Evolutionary conservation across 2,888 invertebrate species (phyloP).

Genomic region (Xestoiulus laeticollis): DNA sequence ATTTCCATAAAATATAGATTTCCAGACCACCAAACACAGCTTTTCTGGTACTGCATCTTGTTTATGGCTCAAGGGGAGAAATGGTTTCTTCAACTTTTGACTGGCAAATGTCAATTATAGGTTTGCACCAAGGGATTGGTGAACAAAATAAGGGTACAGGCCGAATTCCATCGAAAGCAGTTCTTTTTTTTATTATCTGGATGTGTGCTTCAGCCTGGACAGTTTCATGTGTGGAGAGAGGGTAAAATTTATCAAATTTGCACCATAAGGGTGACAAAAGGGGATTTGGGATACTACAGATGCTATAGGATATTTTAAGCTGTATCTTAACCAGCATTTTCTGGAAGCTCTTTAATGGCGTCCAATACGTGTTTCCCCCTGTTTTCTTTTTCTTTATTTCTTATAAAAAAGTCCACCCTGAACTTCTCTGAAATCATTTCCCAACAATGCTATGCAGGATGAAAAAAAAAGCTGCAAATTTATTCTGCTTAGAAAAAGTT

Average conservation of each 20-base stretch:
- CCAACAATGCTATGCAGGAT: background rate
- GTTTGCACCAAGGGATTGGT: background rate
- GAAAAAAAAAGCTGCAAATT: conserved; percentile 7
- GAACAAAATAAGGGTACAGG: background rate
- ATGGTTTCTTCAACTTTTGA: conserved; percentile 16
- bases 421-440: conserved; percentile 24
- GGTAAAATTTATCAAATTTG: conserved; percentile 30
- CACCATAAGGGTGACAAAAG: background rate
- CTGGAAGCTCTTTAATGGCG: background rate
- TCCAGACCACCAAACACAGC: background rate
- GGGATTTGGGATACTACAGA: background rate
- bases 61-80: background rate
- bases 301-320: background rate
- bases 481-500: background rate
- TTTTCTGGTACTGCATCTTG: background rate
- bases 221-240: background rate
- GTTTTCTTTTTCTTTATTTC: conserved; percentile 8
- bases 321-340: background rate
- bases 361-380: background rate
- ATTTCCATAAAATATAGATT: conserved; percentile 6
- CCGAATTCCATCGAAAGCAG: background rate
- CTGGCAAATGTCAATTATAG: conserved; percentile 35
- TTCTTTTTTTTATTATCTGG: background rate
- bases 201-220: background rate
- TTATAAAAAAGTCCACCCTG: background rate